Conservation (phyloP, 2,113 vertebrate species). For the Laterallus jamaicensis region DNA sequence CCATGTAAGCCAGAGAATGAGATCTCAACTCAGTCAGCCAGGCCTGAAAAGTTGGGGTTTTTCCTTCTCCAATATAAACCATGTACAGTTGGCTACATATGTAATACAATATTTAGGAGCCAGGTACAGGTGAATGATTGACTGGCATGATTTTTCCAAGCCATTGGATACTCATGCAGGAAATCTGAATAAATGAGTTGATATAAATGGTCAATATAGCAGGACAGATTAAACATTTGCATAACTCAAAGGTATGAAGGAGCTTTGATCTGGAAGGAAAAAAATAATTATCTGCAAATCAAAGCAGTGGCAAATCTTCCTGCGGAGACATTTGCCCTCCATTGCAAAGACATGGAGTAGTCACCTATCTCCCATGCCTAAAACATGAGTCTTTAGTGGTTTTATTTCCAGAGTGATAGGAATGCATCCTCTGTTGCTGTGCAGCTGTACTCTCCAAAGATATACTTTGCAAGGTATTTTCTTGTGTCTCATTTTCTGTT, state of each 20-base stretch:
- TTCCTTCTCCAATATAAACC: background rate
- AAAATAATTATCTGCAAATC: background rate
- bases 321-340: background rate
- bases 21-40: background rate
- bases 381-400: background rate
- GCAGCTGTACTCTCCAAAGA: background rate
- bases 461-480: background rate
- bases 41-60: background rate
- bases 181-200: background rate
- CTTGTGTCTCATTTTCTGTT: background rate
- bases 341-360: background rate
- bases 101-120: background rate
- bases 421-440: background rate
- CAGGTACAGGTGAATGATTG: background rate
- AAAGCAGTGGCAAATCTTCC: background rate
- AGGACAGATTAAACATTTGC: background rate
- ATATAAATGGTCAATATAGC: background rate
- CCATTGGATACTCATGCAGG: background rate
- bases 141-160: background rate
- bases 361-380: background rate
- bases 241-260: background rate
- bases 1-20: background rate
- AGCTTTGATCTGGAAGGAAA: background rate
- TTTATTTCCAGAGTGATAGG: constrained; percentile 16
- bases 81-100: background rate